Base-by-base conservation (phyloP, 2,888 invertebrate genomes). In the Pomacea canaliculata region DNA sequence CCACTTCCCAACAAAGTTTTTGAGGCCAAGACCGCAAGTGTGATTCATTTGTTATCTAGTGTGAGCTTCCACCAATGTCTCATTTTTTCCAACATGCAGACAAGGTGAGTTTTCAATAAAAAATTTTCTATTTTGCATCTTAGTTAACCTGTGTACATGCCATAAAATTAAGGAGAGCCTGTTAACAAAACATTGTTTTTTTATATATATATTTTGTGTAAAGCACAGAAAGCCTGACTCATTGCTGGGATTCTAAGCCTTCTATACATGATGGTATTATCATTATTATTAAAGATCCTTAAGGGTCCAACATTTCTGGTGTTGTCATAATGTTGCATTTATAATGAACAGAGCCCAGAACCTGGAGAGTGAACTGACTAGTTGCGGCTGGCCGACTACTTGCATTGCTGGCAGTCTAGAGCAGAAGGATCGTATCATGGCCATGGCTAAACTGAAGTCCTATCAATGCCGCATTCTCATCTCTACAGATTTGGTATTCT, bases 61-160 rank as follows among this genome's bases (percentile, higher is more conserved):
- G 92, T 95, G 73, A 92, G 94, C 27, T 99, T 97, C 89, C 95
- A 95, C 76, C 99, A 99, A 90, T 96, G 96, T 88, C 92, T 99
- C 12, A 93, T 98, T 70, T 99, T 99, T 91, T 95, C 96, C 78
- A 97, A 96, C 90, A 95, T 95, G 86, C 96, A 97, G 91, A 93
- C 94, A 7, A 92, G 93, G 94, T 94, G 89, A 49, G 78, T 59
- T 68, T 56, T 51, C 18, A 99, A 90, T 96, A 72, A 60, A 72
- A 72, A 62, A 0, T n/a, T 63, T 46, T 2, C n/a, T 60, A 16
- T 60, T 18, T 2, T 46, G 3, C 1, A 13, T 71, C 7, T 62
- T 60, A 19, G 51, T 56, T 13, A 56, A 56, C 16, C 51, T 16
- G 16, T 56, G 10, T 56, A 56, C 51, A 56, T 7, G 51, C 51